These are phyloP conservation scores for Grammomys surdaster DNA, from an alignment of 2,113 vertebrate genomes.

Conservation along the genomic window DNA sequence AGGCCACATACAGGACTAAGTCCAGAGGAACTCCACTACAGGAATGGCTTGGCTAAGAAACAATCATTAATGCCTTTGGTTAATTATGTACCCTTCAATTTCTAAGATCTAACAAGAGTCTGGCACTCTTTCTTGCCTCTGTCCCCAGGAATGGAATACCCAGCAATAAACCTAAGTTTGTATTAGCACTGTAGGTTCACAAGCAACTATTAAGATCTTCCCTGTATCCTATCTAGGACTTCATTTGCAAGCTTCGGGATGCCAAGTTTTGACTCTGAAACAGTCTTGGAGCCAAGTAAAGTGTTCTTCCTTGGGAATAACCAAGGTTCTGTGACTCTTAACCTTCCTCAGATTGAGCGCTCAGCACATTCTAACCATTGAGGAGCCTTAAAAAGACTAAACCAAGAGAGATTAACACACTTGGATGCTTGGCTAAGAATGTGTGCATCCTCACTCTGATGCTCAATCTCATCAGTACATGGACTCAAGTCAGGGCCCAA, in stretches of 20 bases:
- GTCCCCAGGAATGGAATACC: slow-evolving; percentile 51
- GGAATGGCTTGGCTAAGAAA: slow-evolving; percentile 52
- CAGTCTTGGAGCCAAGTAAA: slow-evolving; percentile 53
- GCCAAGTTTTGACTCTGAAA: slow-evolving; percentile 61
- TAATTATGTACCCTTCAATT: slow-evolving; percentile 58
- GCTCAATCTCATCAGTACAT: not conserved
- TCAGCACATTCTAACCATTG: slow-evolving; percentile 43
- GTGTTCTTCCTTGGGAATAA: slow-evolving; percentile 57
- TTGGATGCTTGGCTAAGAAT: not conserved
- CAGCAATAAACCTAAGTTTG: slow-evolving; percentile 58
- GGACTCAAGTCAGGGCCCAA: not conserved
- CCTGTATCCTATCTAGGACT: slow-evolving; percentile 26
- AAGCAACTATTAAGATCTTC: slow-evolving; percentile 56
- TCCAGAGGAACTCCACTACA: slow-evolving; percentile 52
- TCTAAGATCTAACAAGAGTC: slow-evolving; percentile 65
- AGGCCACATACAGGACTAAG: slow-evolving; percentile 31
- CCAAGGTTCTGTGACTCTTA: slow-evolving; percentile 70
- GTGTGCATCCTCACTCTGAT: fast-evolving
- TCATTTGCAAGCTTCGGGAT: slow-evolving; percentile 35
- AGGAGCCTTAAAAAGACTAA: not conserved
- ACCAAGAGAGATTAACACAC: not conserved
- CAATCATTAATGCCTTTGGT: slow-evolving; percentile 23
- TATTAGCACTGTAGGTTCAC: not conserved
- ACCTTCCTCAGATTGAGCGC: not conserved
- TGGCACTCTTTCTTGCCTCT: slow-evolving; percentile 58